phyloP scores from a whole-genome alignment of 1,140 invertebrate species.

The Drosophila bifasciata region DNA sequence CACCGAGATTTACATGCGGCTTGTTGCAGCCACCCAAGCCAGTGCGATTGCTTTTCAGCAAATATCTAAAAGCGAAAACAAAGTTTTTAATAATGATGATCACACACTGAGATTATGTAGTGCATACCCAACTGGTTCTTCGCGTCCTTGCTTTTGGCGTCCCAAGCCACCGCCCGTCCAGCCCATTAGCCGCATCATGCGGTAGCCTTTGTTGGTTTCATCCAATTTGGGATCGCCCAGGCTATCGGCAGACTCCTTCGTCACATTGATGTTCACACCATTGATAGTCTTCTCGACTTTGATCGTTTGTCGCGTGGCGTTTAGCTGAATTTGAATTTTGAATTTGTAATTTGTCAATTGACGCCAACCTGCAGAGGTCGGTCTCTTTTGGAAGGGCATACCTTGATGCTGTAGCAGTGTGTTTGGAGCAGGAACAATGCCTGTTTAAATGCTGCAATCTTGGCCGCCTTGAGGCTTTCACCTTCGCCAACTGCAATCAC shows the following conservation, averaged over 20 bases:
- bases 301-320: conserved; percentile 65
- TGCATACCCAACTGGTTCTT: conserved; percentile 87
- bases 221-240: conserved; percentile 71
- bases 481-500: conserved; percentile 67
- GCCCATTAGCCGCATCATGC: conserved; percentile 92
- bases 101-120: background rate
- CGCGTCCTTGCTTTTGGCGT: conserved; percentile 88
- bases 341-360: background rate
- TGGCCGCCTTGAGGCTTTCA: conserved; percentile 83
- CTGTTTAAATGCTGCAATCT: conserved; percentile 80
- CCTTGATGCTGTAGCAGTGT: conserved; percentile 86
- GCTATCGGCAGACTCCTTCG: conserved; percentile 58
- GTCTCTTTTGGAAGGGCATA: conserved; percentile 49
- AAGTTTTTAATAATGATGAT: background rate
- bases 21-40: conserved; percentile 61
- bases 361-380: no score
- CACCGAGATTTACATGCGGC: conserved; percentile 20
- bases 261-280: conserved; percentile 65
- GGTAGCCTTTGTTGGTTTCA: conserved; percentile 87
- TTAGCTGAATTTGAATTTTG: conserved; percentile 44
- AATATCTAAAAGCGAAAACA: conserved; percentile 48
- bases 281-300: conserved; percentile 72
- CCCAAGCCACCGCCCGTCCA: conserved; percentile 92
- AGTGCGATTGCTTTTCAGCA: conserved; percentile 72
- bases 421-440: conserved; percentile 84